Base-by-base conservation (phyloP, 2,888 invertebrate genomes). In the Stenoptilia bipunctidactyla region DNA sequence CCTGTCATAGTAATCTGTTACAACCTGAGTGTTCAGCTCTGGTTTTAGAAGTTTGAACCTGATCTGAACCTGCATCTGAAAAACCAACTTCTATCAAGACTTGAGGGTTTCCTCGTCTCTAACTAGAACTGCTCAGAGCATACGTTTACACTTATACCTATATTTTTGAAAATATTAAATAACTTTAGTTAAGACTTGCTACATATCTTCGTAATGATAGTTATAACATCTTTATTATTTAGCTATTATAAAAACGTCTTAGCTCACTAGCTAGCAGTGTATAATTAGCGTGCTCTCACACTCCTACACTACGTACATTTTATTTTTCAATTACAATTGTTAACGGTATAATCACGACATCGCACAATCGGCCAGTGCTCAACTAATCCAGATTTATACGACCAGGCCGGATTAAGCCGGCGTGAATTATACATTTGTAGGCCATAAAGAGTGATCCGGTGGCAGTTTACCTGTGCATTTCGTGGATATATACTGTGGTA, bases 381-480 rank as follows among this genome's bases (percentile, higher is more conserved):
- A 59, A 69, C 66, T 83, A 83, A 83, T 79, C 83, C 79, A 79
- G 83, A 83, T 83, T 83, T 83, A 82, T 82, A 61, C 54, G 69
- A 62, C 64, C 76, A 72, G 75, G 56, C 63, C 70, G 80, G 83
- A 83, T 83, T 83, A 83, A 83, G 77, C 76, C 68, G 74, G 80
- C 79, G 79, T 79, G 80, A 83, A 82, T 82, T 82, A 82, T 79
- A 77, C 80, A 69, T 83, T 79, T 80, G 80, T 80, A 83, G 79
- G 74, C 80, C 77, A 75, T 83, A 80, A 82, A 83, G 79, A 82
- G 71, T 79, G 82, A 82, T 82, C 80, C 76, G 67, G 77, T 77
- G 77, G 79, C 73, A 69, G 63, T 68, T 30, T 30, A 30, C 30
- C 63, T 60, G 67, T 74, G 73, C 75, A 74, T 74, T 71, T 5